Evolutionary conservation across 1,140 invertebrate species (phyloP).

Genomic region (Reticulitermes speratus): DNA sequence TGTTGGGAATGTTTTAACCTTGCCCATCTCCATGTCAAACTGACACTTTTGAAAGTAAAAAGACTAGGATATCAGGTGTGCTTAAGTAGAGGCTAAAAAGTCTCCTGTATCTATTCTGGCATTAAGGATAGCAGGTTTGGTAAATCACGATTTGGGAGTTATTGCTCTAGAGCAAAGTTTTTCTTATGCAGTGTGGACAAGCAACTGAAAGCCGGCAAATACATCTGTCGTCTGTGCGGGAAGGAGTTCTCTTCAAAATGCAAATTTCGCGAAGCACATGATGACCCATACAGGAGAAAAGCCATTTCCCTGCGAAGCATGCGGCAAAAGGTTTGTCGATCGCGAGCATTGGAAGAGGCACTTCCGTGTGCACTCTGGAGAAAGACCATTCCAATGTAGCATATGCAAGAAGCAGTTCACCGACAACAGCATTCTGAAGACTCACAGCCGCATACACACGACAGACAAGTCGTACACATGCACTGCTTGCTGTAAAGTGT

Average conservation of each 20-base stretch:
- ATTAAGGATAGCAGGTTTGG: no score
- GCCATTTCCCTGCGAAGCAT: conserved; percentile 89
- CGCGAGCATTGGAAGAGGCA: neutral
- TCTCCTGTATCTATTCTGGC: no score
- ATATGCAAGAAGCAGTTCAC: conserved; percentile 51
- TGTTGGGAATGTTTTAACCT: no score
- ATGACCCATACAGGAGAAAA: conserved; percentile 66
- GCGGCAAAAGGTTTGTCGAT: conserved; percentile 59
- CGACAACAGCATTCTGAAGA: conserved; percentile 49
- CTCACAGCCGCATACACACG: conserved; percentile 40
- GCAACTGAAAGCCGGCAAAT: no score
- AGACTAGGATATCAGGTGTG: no score
- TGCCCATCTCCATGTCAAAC: no score
- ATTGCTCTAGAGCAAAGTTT: no score
- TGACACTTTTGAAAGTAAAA: no score
- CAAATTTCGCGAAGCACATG: neutral
- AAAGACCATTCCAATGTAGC: conserved; percentile 50
- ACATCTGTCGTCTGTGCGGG: no score
- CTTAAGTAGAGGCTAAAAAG: no score
- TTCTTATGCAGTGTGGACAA: no score
- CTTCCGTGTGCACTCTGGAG: conserved; percentile 42
- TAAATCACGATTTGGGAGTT: no score
- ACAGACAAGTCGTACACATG: conserved; percentile 44
- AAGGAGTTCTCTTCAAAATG: neutral
- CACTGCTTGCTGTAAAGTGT: conserved; percentile 54